Base-by-base conservation (phyloP, 2,113 vertebrate species). In the Pseudonaja textilis region DNA sequence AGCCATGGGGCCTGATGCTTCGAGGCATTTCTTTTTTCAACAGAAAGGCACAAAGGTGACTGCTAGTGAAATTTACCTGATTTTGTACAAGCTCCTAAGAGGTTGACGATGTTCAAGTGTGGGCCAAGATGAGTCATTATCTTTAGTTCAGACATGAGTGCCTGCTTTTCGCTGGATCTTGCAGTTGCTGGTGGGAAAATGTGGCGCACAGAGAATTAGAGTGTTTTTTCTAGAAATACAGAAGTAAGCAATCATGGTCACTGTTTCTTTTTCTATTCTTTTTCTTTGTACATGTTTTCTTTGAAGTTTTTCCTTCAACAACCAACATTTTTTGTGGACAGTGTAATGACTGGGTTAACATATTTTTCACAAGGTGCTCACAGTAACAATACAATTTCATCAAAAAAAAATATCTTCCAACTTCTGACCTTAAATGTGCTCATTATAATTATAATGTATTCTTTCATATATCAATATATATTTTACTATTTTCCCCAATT, bases 51-150 rank as follows among this genome's bases (percentile, higher is more conserved):
- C 6, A 52, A n/a, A 92, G 16, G 3, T 1, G 47, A 29, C 47
- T 11, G 47, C 61, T 88, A 93, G 39, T 4, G 0, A 92, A 93
- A 92, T 96, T 61, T 97, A 99, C 99, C 99, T 98, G 99, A 98
- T 96, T 99, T 99, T 87, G 99, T 99, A 95, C 99, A 99, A 2
- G 99, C 99, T 89, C 99, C 99, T 94, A 99, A 97, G 86, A 99
- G 97, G 97, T 99, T 99, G 29, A 99, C 99, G 1, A 99, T 99
- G 95, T 99, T 99, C 85, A 99, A 97, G 94, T 99, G 99, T 0
- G 99, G 99, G 9, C 99, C 99, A 1, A 99, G 98, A 92, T 99
- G 99, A 57, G 99, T 99, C 99, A 99, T 99, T 96, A 99, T 99
- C 98, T 99, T 99, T 97, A 99, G 97, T 93, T 99, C 99, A 29